Evolutionary conservation across 2,113 vertebrate species (phyloP).

Genomic region (Sula dactylatra): DNA sequence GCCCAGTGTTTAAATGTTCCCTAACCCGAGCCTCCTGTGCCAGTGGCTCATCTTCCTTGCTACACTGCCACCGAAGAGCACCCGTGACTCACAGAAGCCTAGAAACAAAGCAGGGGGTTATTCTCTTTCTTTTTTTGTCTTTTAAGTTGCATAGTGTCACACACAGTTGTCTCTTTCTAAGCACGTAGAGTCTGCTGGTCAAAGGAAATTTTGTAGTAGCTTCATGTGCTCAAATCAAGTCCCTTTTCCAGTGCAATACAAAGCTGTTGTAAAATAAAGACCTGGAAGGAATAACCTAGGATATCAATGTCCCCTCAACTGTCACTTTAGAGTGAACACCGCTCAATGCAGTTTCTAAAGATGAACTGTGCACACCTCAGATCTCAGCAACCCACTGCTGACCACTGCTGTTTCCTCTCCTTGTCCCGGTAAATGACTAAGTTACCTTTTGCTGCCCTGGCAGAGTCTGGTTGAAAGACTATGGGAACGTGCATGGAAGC

Average conservation of each 20-base stretch:
- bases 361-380: not conserved
- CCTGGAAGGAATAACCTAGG: not conserved
- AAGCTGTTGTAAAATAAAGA: not conserved
- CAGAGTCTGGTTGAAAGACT: not conserved
- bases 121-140: not conserved
- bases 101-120: not conserved
- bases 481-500: fast-evolving
- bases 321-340: fast-evolving
- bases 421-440: fast-evolving
- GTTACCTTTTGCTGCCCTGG: no score
- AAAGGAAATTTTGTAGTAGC: not conserved
- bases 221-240: not conserved
- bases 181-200: not conserved
- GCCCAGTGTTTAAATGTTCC: not conserved
- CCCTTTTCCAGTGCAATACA: fast-evolving
- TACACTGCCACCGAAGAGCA: no score
- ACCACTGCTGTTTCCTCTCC: not conserved
- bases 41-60: fast-evolving
- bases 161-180: not conserved
- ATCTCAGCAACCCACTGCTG: fast-evolving
- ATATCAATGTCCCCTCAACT: fast-evolving
- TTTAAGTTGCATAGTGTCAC: no score
- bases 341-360: not conserved
- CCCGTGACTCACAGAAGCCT: fast-evolving
- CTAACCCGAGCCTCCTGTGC: no score